Percentiles rank a stretch among this genome's conserved stretches.
Conservation (phyloP, 37 sponge, comb jelly and placozoan species). For the Hormiphora californensis region DNA sequence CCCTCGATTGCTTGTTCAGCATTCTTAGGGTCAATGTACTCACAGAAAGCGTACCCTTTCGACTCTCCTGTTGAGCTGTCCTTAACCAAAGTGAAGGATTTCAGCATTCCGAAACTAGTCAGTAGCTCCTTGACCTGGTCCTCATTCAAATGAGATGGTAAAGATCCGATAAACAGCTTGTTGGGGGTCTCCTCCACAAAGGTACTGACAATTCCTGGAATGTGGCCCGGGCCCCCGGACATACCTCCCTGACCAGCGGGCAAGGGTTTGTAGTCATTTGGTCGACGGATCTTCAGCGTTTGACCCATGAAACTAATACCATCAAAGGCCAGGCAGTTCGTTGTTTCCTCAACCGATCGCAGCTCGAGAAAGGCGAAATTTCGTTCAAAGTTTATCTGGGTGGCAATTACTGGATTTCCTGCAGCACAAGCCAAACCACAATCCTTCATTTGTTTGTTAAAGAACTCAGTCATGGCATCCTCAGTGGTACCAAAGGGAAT, state of each 20-base stretch:
- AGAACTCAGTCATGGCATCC: slow-evolving; percentile 83
- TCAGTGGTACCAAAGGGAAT: slow-evolving; percentile 98
- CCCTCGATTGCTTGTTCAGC: slow-evolving; percentile 99
- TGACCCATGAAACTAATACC: slow-evolving; percentile 93
- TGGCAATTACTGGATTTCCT: slow-evolving; percentile 87
- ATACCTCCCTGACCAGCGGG: slow-evolving; percentile 12
- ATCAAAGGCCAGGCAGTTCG: slow-evolving; percentile 96
- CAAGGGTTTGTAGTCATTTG: slow-evolving; percentile 92
- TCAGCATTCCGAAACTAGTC: slow-evolving; percentile 87
- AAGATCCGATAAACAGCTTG: slow-evolving; percentile 92
- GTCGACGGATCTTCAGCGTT: slow-evolving; percentile 88
- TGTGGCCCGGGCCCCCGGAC: slow-evolving; percentile 54
- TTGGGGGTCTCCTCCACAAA: slow-evolving; percentile 89
- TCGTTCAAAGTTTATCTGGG: slow-evolving; percentile 97
- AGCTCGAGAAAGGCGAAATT: slow-evolving; percentile 99
- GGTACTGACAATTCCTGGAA: slow-evolving; percentile 92
- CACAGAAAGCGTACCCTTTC: slow-evolving; percentile 97
- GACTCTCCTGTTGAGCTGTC: slow-evolving; percentile 93
- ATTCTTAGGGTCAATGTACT: slow-evolving; percentile 74
- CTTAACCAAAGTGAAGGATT: slow-evolving; percentile 95
- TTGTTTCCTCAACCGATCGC: slow-evolving; percentile 96
- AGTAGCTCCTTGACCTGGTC: slow-evolving; percentile 97
- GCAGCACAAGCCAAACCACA: slow-evolving; percentile 73
- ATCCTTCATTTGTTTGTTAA: slow-evolving; percentile 91
- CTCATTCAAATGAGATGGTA: slow-evolving; percentile 93